Evolutionary conservation across 2,888 invertebrate genomes (phyloP), one percentile per base, ranked within the genome.

Genomic region (Caenorhabditis sp.): DNA sequence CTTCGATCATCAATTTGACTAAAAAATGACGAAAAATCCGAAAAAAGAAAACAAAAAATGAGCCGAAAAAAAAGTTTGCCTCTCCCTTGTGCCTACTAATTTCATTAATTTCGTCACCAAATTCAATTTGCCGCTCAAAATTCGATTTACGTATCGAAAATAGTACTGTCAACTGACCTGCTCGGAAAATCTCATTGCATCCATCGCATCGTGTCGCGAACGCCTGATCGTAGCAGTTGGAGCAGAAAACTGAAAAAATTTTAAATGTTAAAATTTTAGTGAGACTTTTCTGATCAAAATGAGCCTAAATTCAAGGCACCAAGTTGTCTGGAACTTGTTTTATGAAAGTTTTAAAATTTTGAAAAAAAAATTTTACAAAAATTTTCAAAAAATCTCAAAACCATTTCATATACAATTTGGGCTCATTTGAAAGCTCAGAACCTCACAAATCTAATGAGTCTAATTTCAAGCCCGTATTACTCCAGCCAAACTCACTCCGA

Each of bases 191-290:
- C 94, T 98, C 97, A 89, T 96, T 96, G 93, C 99, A 99, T 87
- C 97, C 98, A 94, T 99, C 99, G 94, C 99, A 99, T 91, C 98
- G 95, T 92, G 97, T 97, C 80, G 99, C 99, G 94, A 99, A 99
- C 94, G 97, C 97, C 91, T 97, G 96, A 93, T 99, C 99, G 93
- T 99, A 99, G 94, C 99, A 99, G 94, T 96, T 96, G 91, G 98
- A 97, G 94, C 99, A 99, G 87, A 91, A 91, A 58, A 91, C 85
- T 85, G 72, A 63, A 85, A 82, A 61, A 58, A 10, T 6, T 24
- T 54, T 26, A 49, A 2, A 19, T 19, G 6, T n/a, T 49, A n/a
- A 49, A 49, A 49, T 5, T n/a, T 49, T 7, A 19, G 19, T n/a
- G 24, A 72, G 2, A 19, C 28, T 56, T n/a, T 12, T 22, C 35